A percentile compares a stretch with the other conserved stretches of the same genome.
Conservation (phyloP, 2,888 invertebrate species). For the Amiota mariae region DNA sequence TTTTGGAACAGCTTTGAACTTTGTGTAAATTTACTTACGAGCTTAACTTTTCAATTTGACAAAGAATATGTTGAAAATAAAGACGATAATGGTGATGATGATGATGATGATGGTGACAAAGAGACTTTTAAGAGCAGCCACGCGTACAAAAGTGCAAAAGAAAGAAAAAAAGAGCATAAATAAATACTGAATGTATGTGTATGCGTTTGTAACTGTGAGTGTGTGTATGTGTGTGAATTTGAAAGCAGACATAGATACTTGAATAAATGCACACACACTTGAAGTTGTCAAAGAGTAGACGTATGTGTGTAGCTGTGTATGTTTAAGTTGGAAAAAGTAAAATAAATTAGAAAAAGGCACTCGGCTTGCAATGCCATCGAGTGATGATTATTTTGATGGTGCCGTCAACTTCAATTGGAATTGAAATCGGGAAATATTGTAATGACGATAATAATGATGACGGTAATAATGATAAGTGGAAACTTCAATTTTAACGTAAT, state of each 20-base stretch:
- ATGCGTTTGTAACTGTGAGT: not conserved
- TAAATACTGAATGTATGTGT: not conserved
- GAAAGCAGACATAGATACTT: constrained; percentile 5
- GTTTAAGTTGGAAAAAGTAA: not conserved
- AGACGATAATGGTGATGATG: not conserved
- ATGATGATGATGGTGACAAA: not conserved
- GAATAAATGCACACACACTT: not conserved
- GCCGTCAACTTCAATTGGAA: not conserved
- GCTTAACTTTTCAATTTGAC: constrained; percentile 58
- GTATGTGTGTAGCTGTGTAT: not conserved
- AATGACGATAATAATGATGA: not conserved
- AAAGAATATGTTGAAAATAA: not conserved
- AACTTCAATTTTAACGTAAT: too few relatives aligned
- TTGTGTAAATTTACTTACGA: constrained; percentile 46
- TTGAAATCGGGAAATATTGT: not conserved
- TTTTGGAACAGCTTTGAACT: constrained; percentile 30
- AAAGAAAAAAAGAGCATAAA: constrained; percentile 2
- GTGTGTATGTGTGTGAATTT: too few relatives aligned
- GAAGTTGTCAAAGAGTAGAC: not conserved
- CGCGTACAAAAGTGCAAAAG: not conserved
- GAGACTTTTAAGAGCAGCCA: not conserved
- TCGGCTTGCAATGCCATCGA: not conserved
- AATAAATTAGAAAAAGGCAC: constrained; percentile 13
- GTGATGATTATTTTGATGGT: not conserved
- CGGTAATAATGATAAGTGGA: not conserved